These are phyloP conservation scores for Trematomus loennbergii DNA, from an alignment of 2,113 vertebrate species.

Conservation along the genomic window DNA sequence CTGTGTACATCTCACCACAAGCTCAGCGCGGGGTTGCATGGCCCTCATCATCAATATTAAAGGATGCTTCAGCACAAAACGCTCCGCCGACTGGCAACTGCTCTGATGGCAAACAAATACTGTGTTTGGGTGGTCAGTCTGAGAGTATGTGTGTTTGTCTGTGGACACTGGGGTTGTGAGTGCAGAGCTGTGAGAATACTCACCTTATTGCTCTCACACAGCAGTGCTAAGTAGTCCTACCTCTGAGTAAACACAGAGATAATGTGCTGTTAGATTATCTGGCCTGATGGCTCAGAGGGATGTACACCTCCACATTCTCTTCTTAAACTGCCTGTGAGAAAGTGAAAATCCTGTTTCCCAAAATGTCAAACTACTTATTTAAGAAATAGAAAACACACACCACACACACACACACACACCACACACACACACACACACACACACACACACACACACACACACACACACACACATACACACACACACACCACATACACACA, in stretches of 20 bases:
- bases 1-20: conserved; percentile 24
- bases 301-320: neutral
- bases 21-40: neutral
- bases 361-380: neutral
- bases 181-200: conserved; percentile 49
- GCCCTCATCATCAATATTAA: conserved; percentile 39
- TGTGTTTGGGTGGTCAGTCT: conserved; percentile 57
- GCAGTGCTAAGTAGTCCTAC: conserved; percentile 43
- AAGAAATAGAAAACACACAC: conserved; percentile 8
- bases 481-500: conserved; percentile 8
- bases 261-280: conserved; percentile 48
- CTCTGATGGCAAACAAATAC: conserved; percentile 34
- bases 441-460: conserved; percentile 10
- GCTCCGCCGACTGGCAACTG: conserved; percentile 42
- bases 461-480: conserved; percentile 1
- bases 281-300: conserved; percentile 1
- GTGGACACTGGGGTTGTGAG: conserved; percentile 35
- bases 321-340: neutral
- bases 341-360: neutral
- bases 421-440: conserved; percentile 10
- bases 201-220: conserved; percentile 54
- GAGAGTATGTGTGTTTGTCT: conserved; percentile 51
- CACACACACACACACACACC: conserved; percentile 12
- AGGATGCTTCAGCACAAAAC: conserved; percentile 26
- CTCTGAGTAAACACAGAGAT: conserved; percentile 57